phyloP scores from a whole-genome alignment of 2,888 invertebrate genomes.

The Epinotia bilunana region DNA sequence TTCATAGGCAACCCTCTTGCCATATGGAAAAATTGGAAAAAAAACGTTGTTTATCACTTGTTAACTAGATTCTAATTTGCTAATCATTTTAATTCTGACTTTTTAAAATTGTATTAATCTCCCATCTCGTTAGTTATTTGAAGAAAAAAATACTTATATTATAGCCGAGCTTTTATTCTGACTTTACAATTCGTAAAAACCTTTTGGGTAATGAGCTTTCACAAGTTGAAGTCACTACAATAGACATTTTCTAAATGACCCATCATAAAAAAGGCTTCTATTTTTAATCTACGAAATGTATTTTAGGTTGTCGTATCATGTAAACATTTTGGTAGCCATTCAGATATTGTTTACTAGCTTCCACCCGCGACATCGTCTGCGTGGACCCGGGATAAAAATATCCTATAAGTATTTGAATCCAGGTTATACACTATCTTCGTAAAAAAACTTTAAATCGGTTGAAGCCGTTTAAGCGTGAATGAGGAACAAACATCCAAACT shows the following conservation, averaged over 20 bases:
- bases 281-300: slow-evolving; percentile 36
- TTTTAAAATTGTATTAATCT: neutral
- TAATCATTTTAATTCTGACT: neutral
- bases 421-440: no score
- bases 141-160: neutral
- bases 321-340: neutral
- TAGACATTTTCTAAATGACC: slow-evolving; percentile 27
- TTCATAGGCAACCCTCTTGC: no score
- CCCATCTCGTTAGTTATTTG: neutral
- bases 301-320: neutral
- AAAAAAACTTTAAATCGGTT: no score
- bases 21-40: no score
- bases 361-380: no score
- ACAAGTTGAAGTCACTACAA: slow-evolving; percentile 27
- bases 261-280: slow-evolving; percentile 26
- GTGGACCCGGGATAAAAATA: no score
- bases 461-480: no score
- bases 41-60: no score
- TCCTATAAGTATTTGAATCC: no score
- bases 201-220: slow-evolving; percentile 35
- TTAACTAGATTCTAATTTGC: no score
- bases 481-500: no score
- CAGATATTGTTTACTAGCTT: neutral
- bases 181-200: slow-evolving; percentile 22
- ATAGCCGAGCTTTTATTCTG: slow-evolving; percentile 10